These are phyloP conservation scores for Phocoena phocoena DNA, from an alignment of 2,113 vertebrate species.

Conservation along the genomic window DNA sequence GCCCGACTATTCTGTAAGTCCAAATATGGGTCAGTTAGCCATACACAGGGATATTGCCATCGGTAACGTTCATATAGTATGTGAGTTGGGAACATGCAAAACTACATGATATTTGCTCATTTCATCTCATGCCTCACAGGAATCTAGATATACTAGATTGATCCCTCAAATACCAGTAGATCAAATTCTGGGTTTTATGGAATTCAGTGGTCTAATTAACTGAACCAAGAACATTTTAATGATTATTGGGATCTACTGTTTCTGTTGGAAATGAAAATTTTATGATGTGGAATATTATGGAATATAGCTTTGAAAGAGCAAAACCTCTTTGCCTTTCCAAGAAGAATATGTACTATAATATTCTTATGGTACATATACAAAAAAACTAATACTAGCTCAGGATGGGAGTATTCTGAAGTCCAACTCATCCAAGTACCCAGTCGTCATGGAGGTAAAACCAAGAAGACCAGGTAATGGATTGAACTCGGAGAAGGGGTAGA, in stretches of 20 bases:
- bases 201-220: neutral
- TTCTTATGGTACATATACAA: neutral
- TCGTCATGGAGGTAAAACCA: neutral
- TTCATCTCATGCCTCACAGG: neutral
- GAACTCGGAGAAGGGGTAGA: neutral
- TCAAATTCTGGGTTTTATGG: neutral
- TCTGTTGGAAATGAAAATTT: slow-evolving; percentile 15
- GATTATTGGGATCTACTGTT: neutral
- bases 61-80: neutral
- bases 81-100: neutral
- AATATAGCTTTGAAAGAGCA: neutral
- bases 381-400: neutral
- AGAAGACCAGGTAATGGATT: neutral
- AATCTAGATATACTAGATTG: neutral
- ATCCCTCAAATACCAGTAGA: neutral
- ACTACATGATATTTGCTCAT: neutral
- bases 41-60: neutral
- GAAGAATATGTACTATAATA: neutral
- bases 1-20: neutral
- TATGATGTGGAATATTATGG: neutral
- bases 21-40: neutral
- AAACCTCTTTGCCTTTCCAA: neutral
- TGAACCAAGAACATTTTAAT: neutral
- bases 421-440: neutral
- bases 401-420: neutral